Conservation (phyloP, 1,140 invertebrate species). For the Adoxophyes honmai region DNA sequence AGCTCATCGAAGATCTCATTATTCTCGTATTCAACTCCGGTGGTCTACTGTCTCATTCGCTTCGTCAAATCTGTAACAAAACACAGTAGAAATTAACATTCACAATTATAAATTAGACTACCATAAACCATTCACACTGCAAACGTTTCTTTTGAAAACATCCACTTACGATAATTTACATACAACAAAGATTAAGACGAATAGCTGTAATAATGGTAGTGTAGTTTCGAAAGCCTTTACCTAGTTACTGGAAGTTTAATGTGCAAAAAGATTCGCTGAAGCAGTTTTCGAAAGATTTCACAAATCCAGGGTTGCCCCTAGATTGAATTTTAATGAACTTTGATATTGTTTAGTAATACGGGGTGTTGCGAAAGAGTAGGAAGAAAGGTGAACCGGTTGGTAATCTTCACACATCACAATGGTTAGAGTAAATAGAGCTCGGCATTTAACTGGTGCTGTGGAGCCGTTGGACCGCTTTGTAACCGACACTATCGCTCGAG, state of each 20-base stretch:
- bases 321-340: conserved; percentile 11
- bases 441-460: conserved; percentile 37
- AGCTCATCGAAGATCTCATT: conserved; percentile 40
- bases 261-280: not conserved
- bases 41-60: conserved; percentile 33
- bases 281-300: not conserved
- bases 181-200: conserved; percentile 5
- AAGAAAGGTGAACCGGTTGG: conserved; percentile 43
- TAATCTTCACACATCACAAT: conserved; percentile 43
- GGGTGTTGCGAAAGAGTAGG: conserved; percentile 22
- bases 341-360: conserved; percentile 4
- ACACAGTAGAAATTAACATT: conserved; percentile 11
- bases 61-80: conserved; percentile 32
- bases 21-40: conserved; percentile 19
- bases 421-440: conserved; percentile 46
- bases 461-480: conserved; percentile 21
- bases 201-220: not conserved
- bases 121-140: not conserved
- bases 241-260: conserved; percentile 11
- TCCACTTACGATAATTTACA: conserved; percentile 4
- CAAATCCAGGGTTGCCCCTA: not conserved
- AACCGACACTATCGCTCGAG: conserved; percentile 18
- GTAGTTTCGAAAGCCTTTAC: not conserved
- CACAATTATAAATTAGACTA: conserved; percentile 6
- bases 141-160: not conserved